phyloP scores from a whole-genome alignment of 1,140 invertebrate species.

The Tribolium castaneum region DNA sequence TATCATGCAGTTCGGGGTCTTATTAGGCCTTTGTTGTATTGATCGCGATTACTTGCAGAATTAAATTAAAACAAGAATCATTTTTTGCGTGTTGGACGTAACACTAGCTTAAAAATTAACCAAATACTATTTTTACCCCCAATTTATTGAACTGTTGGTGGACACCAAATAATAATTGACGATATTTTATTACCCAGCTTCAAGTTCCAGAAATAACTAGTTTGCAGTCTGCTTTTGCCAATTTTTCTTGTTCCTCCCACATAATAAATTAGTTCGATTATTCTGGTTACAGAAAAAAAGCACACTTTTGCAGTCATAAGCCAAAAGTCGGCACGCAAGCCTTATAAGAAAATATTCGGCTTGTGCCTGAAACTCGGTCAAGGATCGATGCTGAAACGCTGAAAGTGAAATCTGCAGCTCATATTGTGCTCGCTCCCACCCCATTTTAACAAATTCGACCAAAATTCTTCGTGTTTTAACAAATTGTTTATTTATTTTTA shows the following conservation, averaged over 20 bases:
- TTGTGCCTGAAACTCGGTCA: not conserved
- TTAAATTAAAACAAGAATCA: not conserved
- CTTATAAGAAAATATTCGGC: not conserved
- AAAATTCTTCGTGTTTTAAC: too few relatives aligned
- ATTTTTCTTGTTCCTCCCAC: not conserved
- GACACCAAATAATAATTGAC: not conserved
- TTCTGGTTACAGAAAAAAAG: not conserved
- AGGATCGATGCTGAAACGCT: constrained; percentile 24
- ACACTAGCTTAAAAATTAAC: not conserved
- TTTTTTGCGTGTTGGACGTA: not conserved
- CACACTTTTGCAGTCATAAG: too few relatives aligned
- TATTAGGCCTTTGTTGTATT: too few relatives aligned
- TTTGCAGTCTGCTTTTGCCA: not conserved
- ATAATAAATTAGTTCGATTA: not conserved
- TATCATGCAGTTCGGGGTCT: too few relatives aligned
- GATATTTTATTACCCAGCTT: not conserved
- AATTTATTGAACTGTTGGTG: not conserved
- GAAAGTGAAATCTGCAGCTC: constrained; percentile 29
- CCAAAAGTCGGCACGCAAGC: too few relatives aligned
- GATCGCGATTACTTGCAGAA: too few relatives aligned
- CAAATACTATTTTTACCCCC: not conserved
- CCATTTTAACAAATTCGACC: not conserved
- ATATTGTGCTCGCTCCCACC: not conserved
- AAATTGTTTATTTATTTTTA: not conserved
- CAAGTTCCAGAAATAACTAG: not conserved